These are phyloP conservation scores for Pseudorhombus dupliciocellatus DNA, from an alignment of 2,113 vertebrate species.

Conservation along the genomic window DNA sequence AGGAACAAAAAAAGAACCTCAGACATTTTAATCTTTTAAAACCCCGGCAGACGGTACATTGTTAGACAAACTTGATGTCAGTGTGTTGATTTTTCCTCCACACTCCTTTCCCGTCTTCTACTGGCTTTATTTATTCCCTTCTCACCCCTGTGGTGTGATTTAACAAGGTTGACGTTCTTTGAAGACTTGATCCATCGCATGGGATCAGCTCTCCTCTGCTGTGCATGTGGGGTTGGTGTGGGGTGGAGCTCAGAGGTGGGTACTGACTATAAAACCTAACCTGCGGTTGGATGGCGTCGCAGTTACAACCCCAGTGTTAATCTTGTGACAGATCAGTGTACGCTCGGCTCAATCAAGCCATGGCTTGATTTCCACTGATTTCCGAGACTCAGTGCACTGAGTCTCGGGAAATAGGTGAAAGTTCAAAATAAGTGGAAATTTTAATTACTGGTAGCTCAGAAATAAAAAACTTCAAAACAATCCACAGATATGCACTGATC, in stretches of 20 bases:
- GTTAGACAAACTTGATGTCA: slow-evolving; percentile 78
- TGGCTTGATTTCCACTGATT: too few relatives aligned
- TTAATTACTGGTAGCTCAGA: not conserved
- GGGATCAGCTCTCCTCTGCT: slow-evolving; percentile 62
- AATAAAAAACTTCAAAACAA: not conserved
- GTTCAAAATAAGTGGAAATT: not conserved
- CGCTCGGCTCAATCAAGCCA: not conserved
- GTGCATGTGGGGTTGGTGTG: slow-evolving; percentile 13
- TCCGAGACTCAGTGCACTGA: too few relatives aligned
- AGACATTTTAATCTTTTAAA: slow-evolving; percentile 81
- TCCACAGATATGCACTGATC: not conserved
- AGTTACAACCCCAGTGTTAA: not conserved
- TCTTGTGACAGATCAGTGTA: not conserved
- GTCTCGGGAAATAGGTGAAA: not conserved
- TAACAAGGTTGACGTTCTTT: slow-evolving; percentile 75
- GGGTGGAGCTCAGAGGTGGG: not conserved
- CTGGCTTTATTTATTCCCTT: slow-evolving; percentile 73
- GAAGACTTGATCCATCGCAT: slow-evolving; percentile 70
- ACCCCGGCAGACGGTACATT: slow-evolving; percentile 74
- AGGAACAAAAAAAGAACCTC: slow-evolving; percentile 68
- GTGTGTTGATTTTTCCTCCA: slow-evolving; percentile 62
- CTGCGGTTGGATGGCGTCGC: not conserved
- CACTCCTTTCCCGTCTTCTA: slow-evolving; percentile 41
- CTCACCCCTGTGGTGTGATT: slow-evolving; percentile 58
- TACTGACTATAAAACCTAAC: not conserved